Percentiles rank a stretch among this genome's conserved stretches.
Evolutionary conservation across 2,797 vertebrate species (phyloP).

Genomic region (Octomys mimax): DNA sequence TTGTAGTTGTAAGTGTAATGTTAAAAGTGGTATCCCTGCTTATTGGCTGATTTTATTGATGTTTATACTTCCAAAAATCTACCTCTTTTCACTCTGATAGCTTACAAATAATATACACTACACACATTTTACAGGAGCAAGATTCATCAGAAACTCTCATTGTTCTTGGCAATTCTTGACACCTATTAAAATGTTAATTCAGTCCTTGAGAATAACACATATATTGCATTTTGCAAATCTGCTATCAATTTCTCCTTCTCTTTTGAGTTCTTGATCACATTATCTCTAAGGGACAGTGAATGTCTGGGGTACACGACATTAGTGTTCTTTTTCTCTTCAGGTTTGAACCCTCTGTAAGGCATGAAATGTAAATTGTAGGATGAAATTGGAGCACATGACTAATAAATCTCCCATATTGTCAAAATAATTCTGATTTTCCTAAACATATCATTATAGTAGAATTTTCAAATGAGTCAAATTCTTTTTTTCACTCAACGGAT

Average conservation of each 20-base stretch:
- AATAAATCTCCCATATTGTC: neutral
- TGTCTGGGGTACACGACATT: neutral
- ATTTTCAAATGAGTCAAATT: conserved; percentile 20
- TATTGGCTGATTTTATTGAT: neutral
- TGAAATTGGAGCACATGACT: neutral
- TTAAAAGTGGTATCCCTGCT: neutral
- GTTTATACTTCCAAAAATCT: neutral
- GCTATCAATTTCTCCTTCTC: neutral
- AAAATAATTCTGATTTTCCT: conserved; percentile 14
- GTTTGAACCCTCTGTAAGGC: neutral
- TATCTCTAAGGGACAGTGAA: neutral
- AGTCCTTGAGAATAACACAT: neutral
- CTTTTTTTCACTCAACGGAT: neutral
- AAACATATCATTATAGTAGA: neutral
- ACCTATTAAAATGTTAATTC: neutral
- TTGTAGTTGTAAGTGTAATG: neutral
- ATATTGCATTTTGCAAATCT: neutral
- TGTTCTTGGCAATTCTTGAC: neutral
- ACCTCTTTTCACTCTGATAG: neutral
- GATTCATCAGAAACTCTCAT: neutral
- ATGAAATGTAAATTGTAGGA: neutral
- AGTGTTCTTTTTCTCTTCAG: neutral
- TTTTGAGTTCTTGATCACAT: neutral
- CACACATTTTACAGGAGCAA: neutral
- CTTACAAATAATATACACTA: neutral